These are phyloP conservation scores for Nudaria mundana DNA, from an alignment of 2,888 invertebrate species.

Conservation along the genomic window DNA sequence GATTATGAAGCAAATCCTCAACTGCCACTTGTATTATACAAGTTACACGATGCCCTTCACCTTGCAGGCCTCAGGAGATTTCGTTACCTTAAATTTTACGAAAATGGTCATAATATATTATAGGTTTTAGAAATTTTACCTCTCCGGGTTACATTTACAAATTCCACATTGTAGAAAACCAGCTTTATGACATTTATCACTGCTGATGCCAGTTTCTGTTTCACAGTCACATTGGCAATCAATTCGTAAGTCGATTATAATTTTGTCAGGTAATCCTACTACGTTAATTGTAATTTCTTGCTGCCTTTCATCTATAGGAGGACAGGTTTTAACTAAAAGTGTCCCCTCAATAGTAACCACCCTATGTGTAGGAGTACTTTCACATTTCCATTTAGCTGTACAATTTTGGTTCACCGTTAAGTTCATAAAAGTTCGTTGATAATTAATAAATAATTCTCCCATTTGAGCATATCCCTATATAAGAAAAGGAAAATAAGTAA, in stretches of 20 bases:
- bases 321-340: constrained; percentile 43
- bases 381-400: constrained; percentile 31
- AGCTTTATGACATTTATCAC: constrained; percentile 48
- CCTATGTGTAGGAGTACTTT: constrained; percentile 28
- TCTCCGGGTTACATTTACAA: constrained; percentile 78
- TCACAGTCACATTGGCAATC: constrained; percentile 90
- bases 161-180: constrained; percentile 83
- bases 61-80: too few species aligned
- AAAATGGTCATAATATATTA: too few species aligned
- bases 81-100: too few species aligned
- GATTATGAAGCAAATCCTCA: too few species aligned
- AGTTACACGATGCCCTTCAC: too few species aligned
- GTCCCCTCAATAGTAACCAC: constrained; percentile 37
- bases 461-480: constrained; percentile 40
- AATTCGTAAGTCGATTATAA: constrained; percentile 85
- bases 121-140: constrained; percentile 36
- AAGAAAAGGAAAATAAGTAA: not conserved
- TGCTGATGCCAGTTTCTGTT: constrained; percentile 36
- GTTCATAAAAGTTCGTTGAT: constrained; percentile 36
- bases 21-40: too few species aligned
- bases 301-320: constrained; percentile 12
- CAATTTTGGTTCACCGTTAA: constrained; percentile 45
- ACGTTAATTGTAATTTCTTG: constrained; percentile 56
- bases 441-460: constrained; percentile 28
- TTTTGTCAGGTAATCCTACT: constrained; percentile 84